A percentile compares a stretch with the other conserved stretches of the same genome.
These are phyloP conservation scores for Actinernus sp. DNA, from an alignment of 92 coral and sea anemone genomes.

Conservation along the genomic window DNA sequence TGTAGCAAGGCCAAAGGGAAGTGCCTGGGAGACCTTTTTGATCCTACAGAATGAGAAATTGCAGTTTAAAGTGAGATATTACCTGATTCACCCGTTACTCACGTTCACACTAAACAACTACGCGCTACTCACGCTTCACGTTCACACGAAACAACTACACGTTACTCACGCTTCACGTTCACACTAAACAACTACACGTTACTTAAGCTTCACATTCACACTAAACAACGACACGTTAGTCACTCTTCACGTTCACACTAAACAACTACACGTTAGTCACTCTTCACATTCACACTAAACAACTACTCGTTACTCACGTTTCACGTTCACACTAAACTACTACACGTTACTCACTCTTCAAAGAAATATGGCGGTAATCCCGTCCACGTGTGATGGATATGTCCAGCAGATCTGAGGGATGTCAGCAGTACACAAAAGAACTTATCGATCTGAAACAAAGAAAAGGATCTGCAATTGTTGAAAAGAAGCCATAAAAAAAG, in stretches of 20 bases:
- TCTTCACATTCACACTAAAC: too few species aligned
- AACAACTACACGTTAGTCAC: too few species aligned
- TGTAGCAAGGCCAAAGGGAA: constrained; percentile 59
- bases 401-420: constrained; percentile 14
- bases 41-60: too few species aligned
- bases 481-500: background rate
- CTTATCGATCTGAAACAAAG: constrained; percentile 54
- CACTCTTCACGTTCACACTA: too few species aligned
- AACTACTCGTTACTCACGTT: too few species aligned
- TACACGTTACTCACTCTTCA: constrained; percentile 19
- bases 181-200: too few species aligned
- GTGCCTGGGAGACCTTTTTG: constrained; percentile 36
- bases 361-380: constrained; percentile 18
- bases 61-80: background rate
- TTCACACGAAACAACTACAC: too few species aligned
- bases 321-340: background rate
- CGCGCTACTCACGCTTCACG: too few species aligned
- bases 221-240: too few species aligned
- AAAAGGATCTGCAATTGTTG: background rate
- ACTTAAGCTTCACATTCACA: too few species aligned
- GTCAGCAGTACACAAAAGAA: constrained; percentile 34
- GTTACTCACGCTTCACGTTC: too few species aligned
- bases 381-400: background rate
- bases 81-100: background rate
- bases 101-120: too few species aligned